Conservation (phyloP, 2,888 invertebrate species). For the Apamea crenata region DNA sequence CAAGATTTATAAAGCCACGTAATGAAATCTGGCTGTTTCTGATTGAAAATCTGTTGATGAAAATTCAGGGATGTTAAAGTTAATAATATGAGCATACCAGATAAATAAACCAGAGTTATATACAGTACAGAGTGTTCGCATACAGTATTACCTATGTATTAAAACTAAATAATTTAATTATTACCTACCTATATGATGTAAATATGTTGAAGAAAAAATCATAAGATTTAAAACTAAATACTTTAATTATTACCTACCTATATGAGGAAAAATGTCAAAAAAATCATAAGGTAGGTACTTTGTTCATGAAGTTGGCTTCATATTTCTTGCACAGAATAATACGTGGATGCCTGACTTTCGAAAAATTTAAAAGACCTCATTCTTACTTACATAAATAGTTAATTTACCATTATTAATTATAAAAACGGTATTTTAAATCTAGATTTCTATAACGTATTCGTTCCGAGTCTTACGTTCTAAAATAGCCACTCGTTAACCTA, state of each 20-base stretch:
- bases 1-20: neutral
- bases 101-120: neutral
- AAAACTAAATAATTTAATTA: neutral
- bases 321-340: neutral
- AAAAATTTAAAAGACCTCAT: neutral
- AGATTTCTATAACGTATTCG: conserved; percentile 13
- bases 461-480: neutral
- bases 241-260: neutral
- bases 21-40: conserved; percentile 3
- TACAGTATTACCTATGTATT: neutral
- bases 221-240: neutral
- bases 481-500: conserved; percentile 27
- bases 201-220: neutral
- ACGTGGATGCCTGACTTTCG: neutral
- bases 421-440: conserved; percentile 12
- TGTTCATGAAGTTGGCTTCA: neutral
- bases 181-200: neutral
- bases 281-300: neutral
- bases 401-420: conserved; percentile 15
- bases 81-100: conserved; percentile 2
- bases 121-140: neutral
- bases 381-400: neutral
- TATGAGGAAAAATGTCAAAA: neutral
- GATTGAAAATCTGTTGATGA: conserved; percentile 12
- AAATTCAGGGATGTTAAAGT: conserved; percentile 11